Percentiles rank a stretch among this genome's conserved stretches.
Evolutionary conservation across 2,797 vertebrate genomes (phyloP).

Genomic region (Eidolon dupreanum): DNA sequence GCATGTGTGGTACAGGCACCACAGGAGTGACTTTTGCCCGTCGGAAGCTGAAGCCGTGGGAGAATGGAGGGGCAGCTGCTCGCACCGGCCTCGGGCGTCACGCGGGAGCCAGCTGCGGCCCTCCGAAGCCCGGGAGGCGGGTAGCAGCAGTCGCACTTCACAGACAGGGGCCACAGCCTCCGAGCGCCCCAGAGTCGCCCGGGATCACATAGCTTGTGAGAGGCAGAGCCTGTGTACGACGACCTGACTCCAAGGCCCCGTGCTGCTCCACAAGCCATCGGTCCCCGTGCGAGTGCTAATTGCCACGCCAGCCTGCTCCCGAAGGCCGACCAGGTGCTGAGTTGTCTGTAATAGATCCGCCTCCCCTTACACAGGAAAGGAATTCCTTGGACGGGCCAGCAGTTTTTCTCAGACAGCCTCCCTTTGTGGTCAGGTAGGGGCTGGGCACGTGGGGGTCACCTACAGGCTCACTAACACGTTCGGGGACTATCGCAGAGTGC

Average conservation of each 20-base stretch:
- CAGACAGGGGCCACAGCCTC: neutral
- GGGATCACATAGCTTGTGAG: too few species aligned
- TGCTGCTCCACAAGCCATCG: neutral
- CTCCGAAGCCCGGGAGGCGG: neutral
- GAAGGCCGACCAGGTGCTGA: neutral
- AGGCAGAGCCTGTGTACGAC: neutral
- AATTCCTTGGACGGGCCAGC: slow-evolving; percentile 20
- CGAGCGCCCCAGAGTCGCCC: neutral
- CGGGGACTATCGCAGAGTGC: neutral
- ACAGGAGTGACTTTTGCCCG: neutral
- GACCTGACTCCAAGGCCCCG: neutral
- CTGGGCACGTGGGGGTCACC: neutral
- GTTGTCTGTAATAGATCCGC: slow-evolving; percentile 48
- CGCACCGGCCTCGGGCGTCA: fast-evolving
- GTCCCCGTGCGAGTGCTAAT: neutral
- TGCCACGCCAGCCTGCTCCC: neutral
- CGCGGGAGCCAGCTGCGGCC: neutral
- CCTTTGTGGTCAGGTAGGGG: slow-evolving; percentile 6
- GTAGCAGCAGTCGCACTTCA: too few species aligned
- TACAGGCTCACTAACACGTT: neutral
- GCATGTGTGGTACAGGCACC: too few species aligned
- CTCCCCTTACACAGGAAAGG: slow-evolving; percentile 28
- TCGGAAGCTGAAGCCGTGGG: neutral
- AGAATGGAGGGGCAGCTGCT: neutral
- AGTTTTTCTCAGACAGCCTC: slow-evolving; percentile 33